These are phyloP conservation scores for Climacteris rufus DNA, from an alignment of 2,113 vertebrate genomes.

Conservation along the genomic window DNA sequence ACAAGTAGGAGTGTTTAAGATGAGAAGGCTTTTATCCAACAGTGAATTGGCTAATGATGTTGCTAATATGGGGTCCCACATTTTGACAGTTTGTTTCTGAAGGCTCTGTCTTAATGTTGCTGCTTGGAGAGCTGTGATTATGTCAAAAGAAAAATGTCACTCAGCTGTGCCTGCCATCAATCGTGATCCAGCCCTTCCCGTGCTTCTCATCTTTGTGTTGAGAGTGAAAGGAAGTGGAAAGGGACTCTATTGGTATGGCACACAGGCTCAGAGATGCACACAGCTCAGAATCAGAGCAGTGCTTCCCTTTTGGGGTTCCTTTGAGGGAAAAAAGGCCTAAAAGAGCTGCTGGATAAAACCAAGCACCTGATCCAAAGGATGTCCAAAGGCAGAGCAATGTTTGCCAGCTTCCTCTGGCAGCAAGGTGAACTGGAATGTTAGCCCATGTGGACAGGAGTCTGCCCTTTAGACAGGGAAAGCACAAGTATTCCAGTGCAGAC, in stretches of 20 bases:
- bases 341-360: neutral
- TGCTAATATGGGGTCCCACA: constrained; percentile 17
- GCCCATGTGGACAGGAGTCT: neutral
- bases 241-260: neutral
- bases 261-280: neutral
- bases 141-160: neutral
- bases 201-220: neutral
- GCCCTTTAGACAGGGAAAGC: neutral
- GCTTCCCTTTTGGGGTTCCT: neutral
- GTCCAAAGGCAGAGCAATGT: neutral
- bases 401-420: neutral
- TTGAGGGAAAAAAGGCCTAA: neutral
- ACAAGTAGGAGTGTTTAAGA: constrained; percentile 2
- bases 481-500: neutral
- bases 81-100: neutral
- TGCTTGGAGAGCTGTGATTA: neutral
- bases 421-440: neutral
- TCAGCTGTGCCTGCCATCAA: neutral
- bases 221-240: neutral
- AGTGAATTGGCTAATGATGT: constrained; percentile 22
- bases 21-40: constrained; percentile 21
- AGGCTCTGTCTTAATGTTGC: neutral
- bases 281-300: neutral
- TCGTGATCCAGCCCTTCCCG: neutral
- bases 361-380: neutral